Evolutionary conservation across 2,113 vertebrate species (phyloP).

Genomic region (Heterotis niloticus): DNA sequence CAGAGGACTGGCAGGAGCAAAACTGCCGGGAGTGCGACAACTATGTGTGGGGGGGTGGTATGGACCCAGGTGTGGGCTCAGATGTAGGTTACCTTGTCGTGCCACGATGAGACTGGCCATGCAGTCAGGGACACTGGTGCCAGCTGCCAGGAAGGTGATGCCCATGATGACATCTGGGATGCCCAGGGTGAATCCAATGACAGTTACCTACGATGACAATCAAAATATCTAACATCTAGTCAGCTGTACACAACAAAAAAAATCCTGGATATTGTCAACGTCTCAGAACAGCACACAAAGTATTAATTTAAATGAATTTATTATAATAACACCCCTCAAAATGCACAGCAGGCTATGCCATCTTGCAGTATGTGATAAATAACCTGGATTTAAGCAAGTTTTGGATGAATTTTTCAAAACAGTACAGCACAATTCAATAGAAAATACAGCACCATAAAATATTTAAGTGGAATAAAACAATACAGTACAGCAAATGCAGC

Average conservation of each 20-base stretch:
- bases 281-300: slow-evolving; percentile 11
- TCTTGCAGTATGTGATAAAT: not conserved
- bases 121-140: slow-evolving; percentile 91
- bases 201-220: slow-evolving; percentile 72
- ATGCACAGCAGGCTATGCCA: not conserved
- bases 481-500: not conserved
- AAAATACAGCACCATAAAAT: not conserved
- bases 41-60: too few relatives aligned
- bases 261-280: not conserved
- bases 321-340: not conserved
- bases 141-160: slow-evolving; percentile 90
- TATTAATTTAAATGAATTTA: not conserved
- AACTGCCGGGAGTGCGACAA: not conserved
- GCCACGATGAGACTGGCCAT: slow-evolving; percentile 95
- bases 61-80: not conserved
- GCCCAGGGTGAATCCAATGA: slow-evolving; percentile 88
- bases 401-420: too few relatives aligned
- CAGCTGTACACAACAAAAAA: not conserved
- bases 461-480: not conserved
- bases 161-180: slow-evolving; percentile 97
- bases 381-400: not conserved
- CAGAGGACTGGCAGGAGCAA: not conserved
- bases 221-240: not conserved
- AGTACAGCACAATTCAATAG: too few relatives aligned
- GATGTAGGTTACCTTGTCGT: slow-evolving; percentile 74